These are phyloP conservation scores for Augochlorella aurata DNA, from an alignment of 2,888 invertebrate species.

Conservation along the genomic window DNA sequence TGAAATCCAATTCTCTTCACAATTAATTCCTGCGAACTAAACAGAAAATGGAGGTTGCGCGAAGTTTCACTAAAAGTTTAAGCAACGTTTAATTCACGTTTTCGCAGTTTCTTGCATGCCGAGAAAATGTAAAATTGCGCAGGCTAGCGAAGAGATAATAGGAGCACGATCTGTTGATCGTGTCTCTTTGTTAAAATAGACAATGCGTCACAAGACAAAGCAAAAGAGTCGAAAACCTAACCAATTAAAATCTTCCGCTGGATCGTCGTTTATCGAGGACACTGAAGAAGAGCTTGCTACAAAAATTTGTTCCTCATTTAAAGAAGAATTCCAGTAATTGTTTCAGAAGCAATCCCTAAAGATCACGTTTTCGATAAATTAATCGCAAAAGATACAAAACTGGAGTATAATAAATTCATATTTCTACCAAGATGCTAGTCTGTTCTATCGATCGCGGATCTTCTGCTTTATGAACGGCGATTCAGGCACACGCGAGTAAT, in stretches of 20 bases:
- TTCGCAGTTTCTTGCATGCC: neutral
- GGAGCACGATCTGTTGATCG: neutral
- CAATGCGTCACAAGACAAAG: neutral
- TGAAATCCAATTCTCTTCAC: neutral
- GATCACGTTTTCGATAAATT: too few relatives aligned
- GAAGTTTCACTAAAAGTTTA: neutral
- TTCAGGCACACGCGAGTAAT: neutral
- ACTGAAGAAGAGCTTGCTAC: neutral
- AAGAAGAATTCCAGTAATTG: too few relatives aligned
- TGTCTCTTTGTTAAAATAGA: neutral
- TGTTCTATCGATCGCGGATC: neutral
- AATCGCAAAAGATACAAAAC: too few relatives aligned
- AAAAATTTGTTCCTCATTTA: too few relatives aligned
- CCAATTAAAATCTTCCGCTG: constrained; percentile 1
- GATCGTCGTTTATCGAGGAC: neutral
- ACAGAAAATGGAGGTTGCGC: neutral
- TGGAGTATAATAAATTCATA: neutral
- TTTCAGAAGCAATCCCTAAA: too few relatives aligned
- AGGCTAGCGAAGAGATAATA: neutral
- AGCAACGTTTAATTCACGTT: neutral
- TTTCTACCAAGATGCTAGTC: too few relatives aligned
- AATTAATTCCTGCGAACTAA: neutral
- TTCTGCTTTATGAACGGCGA: neutral
- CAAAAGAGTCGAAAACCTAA: neutral
- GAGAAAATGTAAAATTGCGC: neutral